phyloP scores from a whole-genome alignment of 2,797 vertebrate species.

The Danio albolineatus region DNA sequence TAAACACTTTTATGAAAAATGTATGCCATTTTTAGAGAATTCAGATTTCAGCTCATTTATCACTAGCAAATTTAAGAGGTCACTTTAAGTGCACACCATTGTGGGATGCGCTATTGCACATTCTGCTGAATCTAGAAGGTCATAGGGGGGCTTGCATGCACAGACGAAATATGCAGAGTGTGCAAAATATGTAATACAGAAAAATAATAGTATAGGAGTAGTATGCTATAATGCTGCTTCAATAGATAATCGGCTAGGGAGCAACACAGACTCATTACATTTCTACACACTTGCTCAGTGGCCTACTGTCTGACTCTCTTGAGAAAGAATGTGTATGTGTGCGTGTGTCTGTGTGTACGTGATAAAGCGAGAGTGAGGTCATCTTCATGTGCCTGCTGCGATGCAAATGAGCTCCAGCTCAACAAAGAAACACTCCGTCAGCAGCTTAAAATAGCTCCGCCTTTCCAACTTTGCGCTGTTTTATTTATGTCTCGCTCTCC shows the following conservation, averaged over 20 bases:
- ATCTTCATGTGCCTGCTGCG: slow-evolving; percentile 30
- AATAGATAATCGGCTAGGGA: not conserved
- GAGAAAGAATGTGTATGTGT: slow-evolving; percentile 11
- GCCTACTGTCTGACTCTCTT: slow-evolving; percentile 27
- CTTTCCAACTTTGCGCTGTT: not conserved
- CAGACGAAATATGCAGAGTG: not conserved
- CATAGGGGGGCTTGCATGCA: not conserved
- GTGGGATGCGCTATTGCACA: not conserved
- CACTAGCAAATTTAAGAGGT: not conserved
- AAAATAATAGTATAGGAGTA: not conserved
- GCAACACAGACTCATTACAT: slow-evolving; percentile 9
- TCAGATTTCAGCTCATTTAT: not conserved
- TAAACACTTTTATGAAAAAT: not conserved
- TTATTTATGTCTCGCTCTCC: slow-evolving; percentile 9
- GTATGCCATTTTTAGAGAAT: not conserved
- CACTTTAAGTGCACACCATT: not conserved
- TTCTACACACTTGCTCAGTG: slow-evolving; percentile 17
- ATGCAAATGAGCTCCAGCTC: slow-evolving; percentile 21
- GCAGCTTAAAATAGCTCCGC: not conserved
- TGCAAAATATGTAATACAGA: not conserved
- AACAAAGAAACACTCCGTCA: slow-evolving; percentile 25
- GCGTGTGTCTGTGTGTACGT: slow-evolving; percentile 23
- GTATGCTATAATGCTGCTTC: not conserved
- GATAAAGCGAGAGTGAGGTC: slow-evolving; percentile 2
- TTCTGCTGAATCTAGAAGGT: not conserved